Evolutionary conservation across 1,140 invertebrate genomes (phyloP), one percentile per base, ranked within the genome.

Genomic region (Xylocopa sonorina): DNA sequence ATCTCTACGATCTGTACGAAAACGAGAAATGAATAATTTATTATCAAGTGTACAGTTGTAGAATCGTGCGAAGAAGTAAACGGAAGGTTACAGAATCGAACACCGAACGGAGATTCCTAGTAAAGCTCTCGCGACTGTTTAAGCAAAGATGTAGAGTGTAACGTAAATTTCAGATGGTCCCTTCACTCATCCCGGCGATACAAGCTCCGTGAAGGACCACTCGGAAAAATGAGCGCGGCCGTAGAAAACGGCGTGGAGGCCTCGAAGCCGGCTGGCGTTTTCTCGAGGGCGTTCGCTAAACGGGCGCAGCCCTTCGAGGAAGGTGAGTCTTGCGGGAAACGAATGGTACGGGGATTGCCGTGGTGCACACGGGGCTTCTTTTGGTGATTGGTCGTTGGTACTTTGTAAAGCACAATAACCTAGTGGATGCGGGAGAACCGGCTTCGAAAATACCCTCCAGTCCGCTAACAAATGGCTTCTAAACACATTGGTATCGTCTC

Each of bases 281-380:
- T 92, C 88, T 90, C 90, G 85, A 89, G 89, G 72, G 91, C 91
- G 78, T 92, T 92, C 67, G 90, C 91, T 50, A 92, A 91, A 76
- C 89, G 90, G 76, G 90, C 89, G 79, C 90, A 91, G 77, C 91
- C 91, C 80, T 86, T 91, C 83, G 91, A 92, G 84, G 91, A 92
- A 91, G 91, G 91, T 92, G 89, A 92, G 91, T 91, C 67, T 78
- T 64, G 62, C 41, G 64, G 73, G 41, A 60, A 63, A 32, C 9
- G 21, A 63, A 69, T 68, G 81, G 50, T 74, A 16, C 58, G 16
- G 41, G 68, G 46, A 78, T 78, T 77, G 68, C 34, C 50, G 4
- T 16, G 69, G 55, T 55, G 58, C 58, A 46, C 68, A 72, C 29
- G 68, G 77, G 77, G 68, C 41, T 71, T 78, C n/a, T 73, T 73